Conservation (phyloP, 2,113 vertebrate genomes). For the Vulpes lagopus region DNA sequence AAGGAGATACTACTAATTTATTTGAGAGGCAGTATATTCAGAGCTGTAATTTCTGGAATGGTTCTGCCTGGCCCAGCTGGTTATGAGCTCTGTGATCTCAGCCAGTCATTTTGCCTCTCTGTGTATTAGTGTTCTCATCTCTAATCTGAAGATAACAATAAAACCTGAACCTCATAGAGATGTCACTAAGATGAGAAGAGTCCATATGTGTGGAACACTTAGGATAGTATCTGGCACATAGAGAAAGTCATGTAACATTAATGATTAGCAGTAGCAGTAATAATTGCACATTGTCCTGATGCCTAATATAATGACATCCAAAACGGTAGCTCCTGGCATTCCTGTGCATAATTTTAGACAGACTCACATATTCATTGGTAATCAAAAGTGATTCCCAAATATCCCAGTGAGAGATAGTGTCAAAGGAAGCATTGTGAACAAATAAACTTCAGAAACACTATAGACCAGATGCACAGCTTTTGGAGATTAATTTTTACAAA, state of each 20-base stretch:
- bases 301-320: not conserved
- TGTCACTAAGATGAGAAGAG: not conserved
- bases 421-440: not conserved
- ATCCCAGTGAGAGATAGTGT: not conserved
- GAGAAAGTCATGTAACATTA: not conserved
- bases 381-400: not conserved
- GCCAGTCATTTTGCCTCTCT: not conserved
- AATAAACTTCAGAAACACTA: not conserved
- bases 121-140: not conserved
- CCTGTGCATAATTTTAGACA: not conserved
- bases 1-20: not conserved
- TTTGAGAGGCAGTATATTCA: not conserved
- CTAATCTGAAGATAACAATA: not conserved
- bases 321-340: not conserved
- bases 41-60: not conserved
- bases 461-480: not conserved
- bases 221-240: not conserved
- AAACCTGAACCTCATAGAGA: not conserved
- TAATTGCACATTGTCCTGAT: fast-evolving
- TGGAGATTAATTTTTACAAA: not conserved
- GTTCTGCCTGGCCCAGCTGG: not conserved
- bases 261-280: not conserved
- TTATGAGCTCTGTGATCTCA: not conserved
- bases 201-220: not conserved
- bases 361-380: not conserved